Conservation (phyloP, 1,140 invertebrate genomes). For the Drosophila sucinea region DNA sequence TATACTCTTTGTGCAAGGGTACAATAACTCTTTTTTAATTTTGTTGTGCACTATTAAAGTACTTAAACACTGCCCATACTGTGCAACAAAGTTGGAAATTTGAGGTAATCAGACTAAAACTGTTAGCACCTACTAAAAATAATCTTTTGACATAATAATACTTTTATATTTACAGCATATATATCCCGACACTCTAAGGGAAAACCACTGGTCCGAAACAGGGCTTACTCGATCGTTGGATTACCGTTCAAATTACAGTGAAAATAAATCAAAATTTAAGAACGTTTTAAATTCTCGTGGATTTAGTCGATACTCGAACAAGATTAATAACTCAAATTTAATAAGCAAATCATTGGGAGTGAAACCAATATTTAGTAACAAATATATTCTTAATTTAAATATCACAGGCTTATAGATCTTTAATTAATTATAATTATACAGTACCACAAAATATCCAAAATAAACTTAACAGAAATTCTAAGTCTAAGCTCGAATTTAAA, state of each 20-base stretch:
- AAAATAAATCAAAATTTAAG: not conserved
- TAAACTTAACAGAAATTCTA: too few relatives aligned
- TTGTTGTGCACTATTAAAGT: too few relatives aligned
- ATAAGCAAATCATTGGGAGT: not conserved
- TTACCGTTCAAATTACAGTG: not conserved
- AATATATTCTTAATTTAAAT: not conserved
- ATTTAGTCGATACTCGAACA: not conserved
- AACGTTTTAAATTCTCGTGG: not conserved
- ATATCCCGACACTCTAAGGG: not conserved
- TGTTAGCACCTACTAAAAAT: too few relatives aligned
- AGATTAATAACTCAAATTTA: not conserved
- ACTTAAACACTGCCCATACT: too few relatives aligned
- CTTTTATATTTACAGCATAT: not conserved
- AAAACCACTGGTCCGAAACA: not conserved
- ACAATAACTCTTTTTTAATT: too few relatives aligned
- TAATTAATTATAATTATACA: not conserved
- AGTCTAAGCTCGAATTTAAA: too few relatives aligned
- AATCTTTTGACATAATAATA: not conserved
- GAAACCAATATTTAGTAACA: not conserved
- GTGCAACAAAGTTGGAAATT: too few relatives aligned
- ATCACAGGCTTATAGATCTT: not conserved
- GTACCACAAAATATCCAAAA: not conserved
- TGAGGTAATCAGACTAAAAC: too few relatives aligned
- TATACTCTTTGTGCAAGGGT: too few relatives aligned
- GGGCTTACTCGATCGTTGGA: not conserved